Evolutionary conservation across 2,888 invertebrate genomes (phyloP).

Genomic region (Calameuta idolon): DNA sequence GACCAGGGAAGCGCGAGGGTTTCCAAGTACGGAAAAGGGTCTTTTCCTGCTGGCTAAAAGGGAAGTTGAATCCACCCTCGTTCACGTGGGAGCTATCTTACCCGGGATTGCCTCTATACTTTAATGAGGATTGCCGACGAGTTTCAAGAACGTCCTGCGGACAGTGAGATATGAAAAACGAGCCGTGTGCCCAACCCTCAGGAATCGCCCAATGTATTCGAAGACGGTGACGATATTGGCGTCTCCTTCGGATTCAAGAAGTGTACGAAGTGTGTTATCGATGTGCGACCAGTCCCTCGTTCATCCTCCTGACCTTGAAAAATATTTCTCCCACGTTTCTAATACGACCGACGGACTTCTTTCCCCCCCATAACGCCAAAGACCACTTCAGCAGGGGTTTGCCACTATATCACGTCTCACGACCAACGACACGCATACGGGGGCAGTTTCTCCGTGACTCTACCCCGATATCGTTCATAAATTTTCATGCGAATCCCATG

Average conservation of each 20-base stretch:
- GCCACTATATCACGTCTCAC: background rate
- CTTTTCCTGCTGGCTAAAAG: background rate
- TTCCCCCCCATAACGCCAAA: background rate
- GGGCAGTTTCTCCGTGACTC: conserved; percentile 25
- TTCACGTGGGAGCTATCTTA: conserved; percentile 13
- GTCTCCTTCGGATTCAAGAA: background rate
- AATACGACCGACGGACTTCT: background rate
- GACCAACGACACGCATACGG: background rate
- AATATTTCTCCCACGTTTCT: too few relatives aligned
- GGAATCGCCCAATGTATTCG: background rate
- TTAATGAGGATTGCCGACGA: conserved; percentile 18
- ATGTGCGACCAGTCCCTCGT: background rate
- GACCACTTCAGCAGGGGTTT: background rate
- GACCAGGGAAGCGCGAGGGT: background rate
- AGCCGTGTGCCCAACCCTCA: background rate
- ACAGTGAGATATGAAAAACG: background rate
- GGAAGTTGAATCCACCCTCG: background rate
- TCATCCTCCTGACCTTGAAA: background rate
- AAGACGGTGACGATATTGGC: background rate
- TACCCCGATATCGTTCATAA: conserved; percentile 41
- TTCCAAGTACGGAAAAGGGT: background rate
- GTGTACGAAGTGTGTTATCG: background rate
- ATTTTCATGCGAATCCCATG: conserved; percentile 40
- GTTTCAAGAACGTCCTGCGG: background rate
- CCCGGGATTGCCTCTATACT: conserved; percentile 21